phyloP scores from a whole-genome alignment of 2,113 vertebrate species.

The Strix uralensis region DNA sequence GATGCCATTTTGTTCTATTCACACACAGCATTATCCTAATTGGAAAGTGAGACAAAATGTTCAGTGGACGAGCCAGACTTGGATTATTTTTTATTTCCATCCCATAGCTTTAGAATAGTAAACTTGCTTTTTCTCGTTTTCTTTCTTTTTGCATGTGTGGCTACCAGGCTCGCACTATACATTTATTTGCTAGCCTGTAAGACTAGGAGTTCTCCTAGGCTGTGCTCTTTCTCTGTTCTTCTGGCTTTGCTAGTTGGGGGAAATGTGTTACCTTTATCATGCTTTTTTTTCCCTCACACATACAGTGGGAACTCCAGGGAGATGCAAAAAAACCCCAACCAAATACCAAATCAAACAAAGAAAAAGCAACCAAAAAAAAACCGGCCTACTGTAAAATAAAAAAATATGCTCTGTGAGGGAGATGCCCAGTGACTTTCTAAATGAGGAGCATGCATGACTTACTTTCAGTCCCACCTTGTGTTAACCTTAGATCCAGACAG shows the following conservation, averaged over 20 bases:
- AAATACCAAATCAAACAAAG: neutral
- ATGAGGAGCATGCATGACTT: neutral
- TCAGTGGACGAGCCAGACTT: neutral
- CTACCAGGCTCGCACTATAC: neutral
- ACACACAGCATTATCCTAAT: neutral
- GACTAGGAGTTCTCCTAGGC: neutral
- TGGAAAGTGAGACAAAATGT: neutral
- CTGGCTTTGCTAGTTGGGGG: neutral
- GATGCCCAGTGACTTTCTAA: accelerated
- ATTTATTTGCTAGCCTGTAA: neutral
- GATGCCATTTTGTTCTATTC: neutral
- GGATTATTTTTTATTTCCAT: neutral
- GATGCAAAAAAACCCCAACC: neutral
- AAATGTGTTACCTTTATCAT: neutral
- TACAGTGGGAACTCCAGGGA: neutral
- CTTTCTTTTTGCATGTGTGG: neutral
- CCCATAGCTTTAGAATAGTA: neutral
- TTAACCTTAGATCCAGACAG: neutral
- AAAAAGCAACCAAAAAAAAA: neutral
- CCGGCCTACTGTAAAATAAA: neutral
- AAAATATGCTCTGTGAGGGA: neutral
- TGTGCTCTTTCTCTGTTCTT: neutral
- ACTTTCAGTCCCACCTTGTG: accelerated
- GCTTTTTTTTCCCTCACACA: accelerated
- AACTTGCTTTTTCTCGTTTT: neutral